Percentiles rank a stretch among this genome's conserved stretches.
Evolutionary conservation across 2,797 vertebrate species (phyloP).

Genomic region (Pantherophis alleghaniensis): DNA sequence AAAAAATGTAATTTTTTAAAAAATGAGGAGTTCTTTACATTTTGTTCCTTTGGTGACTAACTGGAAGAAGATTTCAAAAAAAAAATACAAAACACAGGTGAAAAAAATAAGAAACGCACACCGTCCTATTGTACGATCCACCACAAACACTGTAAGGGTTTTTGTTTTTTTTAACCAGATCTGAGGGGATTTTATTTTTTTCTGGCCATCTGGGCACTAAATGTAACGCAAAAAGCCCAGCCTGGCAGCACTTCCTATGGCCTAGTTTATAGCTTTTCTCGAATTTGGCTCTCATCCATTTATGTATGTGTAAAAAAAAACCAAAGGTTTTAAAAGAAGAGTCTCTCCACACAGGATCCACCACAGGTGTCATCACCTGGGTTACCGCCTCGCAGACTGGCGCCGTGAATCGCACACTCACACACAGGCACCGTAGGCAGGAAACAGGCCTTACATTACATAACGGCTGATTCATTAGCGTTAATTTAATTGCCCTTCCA

Average conservation of each 20-base stretch:
- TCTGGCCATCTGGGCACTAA: background rate
- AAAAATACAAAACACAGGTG: background rate
- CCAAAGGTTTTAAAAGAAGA: background rate
- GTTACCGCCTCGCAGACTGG: background rate
- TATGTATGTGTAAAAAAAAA: background rate
- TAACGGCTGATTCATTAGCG: background rate
- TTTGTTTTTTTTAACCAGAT: background rate
- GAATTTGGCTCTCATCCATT: background rate
- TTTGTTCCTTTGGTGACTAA: too few species aligned
- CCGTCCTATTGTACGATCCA: background rate
- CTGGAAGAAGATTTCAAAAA: background rate
- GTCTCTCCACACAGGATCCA: background rate
- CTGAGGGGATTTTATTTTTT: background rate
- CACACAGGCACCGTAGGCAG: background rate
- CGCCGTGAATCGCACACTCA: background rate
- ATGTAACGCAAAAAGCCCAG: background rate
- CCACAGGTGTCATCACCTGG: background rate
- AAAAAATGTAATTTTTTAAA: too few species aligned
- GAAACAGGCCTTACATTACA: background rate
- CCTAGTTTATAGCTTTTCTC: background rate
- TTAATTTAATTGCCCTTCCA: background rate
- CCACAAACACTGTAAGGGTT: fast-evolving
- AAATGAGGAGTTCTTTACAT: background rate
- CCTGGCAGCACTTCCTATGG: background rate
- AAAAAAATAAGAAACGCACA: background rate